These are phyloP conservation scores for Baccha elongata DNA, from an alignment of 2,888 invertebrate species.

Conservation along the genomic window DNA sequence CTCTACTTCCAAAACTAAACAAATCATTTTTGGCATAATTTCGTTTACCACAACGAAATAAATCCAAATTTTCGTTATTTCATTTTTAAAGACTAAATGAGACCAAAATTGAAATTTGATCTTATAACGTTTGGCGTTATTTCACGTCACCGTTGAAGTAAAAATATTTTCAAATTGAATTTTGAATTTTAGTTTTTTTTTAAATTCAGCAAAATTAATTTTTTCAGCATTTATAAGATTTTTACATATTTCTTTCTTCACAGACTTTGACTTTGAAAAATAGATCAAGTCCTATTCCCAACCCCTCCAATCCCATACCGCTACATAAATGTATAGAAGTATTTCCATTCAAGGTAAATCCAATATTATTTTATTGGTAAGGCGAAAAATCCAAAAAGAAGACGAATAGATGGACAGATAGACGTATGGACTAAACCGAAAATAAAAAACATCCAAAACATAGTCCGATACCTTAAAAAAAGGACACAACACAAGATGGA, in stretches of 20 bases:
- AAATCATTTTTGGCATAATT: too few relatives aligned
- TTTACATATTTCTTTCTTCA: not conserved
- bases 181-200: too few relatives aligned
- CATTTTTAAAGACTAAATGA: too few relatives aligned
- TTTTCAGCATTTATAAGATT: too few relatives aligned
- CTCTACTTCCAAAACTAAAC: too few relatives aligned
- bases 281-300: slow-evolving; percentile 25
- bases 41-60: too few relatives aligned
- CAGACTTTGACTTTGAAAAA: slow-evolving; percentile 28
- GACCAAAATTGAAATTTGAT: too few relatives aligned
- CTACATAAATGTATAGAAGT: slow-evolving; percentile 27
- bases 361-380: slow-evolving; percentile 39
- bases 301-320: slow-evolving; percentile 1
- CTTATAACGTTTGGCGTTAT: too few relatives aligned
- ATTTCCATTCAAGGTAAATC: slow-evolving; percentile 19
- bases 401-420: slow-evolving; percentile 60
- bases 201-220: too few relatives aligned
- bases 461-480: slow-evolving; percentile 3
- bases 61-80: too few relatives aligned
- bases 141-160: too few relatives aligned
- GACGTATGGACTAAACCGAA: slow-evolving; percentile 58
- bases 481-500: slow-evolving; percentile 26
- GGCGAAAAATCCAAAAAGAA: slow-evolving; percentile 28
- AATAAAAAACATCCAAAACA: slow-evolving; percentile 56
- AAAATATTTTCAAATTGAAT: too few relatives aligned